A percentile compares a stretch with the other conserved stretches of the same genome.
Evolutionary conservation across 2,113 vertebrate genomes (phyloP).

Genomic region (Marcusenius ussheri): DNA sequence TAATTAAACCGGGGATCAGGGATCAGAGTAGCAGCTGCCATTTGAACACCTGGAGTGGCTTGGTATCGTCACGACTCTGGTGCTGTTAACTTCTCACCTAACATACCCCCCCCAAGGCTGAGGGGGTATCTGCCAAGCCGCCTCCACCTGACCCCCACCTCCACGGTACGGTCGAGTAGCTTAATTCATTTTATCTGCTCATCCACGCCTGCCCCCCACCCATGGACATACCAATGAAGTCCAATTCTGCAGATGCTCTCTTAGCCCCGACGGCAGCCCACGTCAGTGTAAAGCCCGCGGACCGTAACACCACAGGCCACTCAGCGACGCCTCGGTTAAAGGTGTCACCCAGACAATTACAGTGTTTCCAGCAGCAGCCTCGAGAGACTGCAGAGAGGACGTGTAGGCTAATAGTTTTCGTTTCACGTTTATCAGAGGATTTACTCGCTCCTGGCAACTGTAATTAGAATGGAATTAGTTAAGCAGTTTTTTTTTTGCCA

Average conservation of each 20-base stretch:
- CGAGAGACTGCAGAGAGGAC: not conserved
- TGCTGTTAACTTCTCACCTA: not conserved
- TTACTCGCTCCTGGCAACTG: not conserved
- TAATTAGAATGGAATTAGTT: constrained; percentile 16
- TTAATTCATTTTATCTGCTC: not conserved
- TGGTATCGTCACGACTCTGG: not conserved
- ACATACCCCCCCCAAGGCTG: not conserved
- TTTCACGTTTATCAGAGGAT: not conserved
- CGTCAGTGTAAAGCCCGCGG: not conserved
- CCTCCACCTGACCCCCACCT: not conserved
- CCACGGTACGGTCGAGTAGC: not conserved
- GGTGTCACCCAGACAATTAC: not conserved
- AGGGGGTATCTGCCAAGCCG: not conserved
- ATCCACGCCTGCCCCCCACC: not conserved
- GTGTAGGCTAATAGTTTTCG: not conserved
- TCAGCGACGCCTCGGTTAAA: not conserved
- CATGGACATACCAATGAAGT: not conserved
- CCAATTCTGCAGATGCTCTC: not conserved
- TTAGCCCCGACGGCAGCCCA: not conserved
- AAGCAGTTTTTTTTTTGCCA: not conserved
- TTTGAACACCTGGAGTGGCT: constrained; percentile 39
- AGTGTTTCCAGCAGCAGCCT: not conserved
- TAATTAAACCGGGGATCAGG: constrained; percentile 33
- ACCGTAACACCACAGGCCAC: not conserved
- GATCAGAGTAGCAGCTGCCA: constrained; percentile 37